Evolutionary conservation across 2,113 vertebrate species (phyloP).

Genomic region (Heliornis fulica): DNA sequence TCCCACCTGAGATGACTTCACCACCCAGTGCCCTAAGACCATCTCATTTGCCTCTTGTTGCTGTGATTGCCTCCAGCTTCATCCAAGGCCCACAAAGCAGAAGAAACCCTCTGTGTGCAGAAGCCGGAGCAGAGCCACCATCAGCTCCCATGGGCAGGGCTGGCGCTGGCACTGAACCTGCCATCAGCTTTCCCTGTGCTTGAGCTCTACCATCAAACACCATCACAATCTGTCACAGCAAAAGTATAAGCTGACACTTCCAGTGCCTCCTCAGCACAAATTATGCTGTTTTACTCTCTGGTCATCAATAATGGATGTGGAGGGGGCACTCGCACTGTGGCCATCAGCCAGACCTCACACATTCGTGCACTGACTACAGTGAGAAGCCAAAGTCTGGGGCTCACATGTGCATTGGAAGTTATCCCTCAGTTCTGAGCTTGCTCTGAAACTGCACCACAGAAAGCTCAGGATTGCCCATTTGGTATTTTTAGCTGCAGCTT

Average conservation of each 20-base stretch:
- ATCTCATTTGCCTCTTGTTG: not conserved
- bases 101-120: not conserved
- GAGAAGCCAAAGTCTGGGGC: not conserved
- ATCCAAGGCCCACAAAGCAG: not conserved
- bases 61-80: not conserved
- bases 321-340: not conserved
- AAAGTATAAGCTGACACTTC: not conserved
- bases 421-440: not conserved
- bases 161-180: not conserved
- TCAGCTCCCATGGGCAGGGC: not conserved
- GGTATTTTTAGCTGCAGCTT: not conserved
- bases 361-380: not conserved
- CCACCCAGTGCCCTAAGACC: not conserved
- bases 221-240: not conserved
- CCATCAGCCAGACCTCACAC: not conserved
- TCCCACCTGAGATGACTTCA: not conserved
- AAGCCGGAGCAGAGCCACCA: not conserved
- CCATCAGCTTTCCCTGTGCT: accelerated
- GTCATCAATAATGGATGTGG: not conserved
- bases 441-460: not conserved
- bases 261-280: not conserved
- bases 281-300: not conserved
- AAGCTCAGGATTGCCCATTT: not conserved
- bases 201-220: not conserved
- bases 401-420: not conserved